Evolutionary conservation across 1,140 invertebrate species (phyloP), one percentile per base, ranked within the genome.

Genomic region (Ruditapes philippinarum): DNA sequence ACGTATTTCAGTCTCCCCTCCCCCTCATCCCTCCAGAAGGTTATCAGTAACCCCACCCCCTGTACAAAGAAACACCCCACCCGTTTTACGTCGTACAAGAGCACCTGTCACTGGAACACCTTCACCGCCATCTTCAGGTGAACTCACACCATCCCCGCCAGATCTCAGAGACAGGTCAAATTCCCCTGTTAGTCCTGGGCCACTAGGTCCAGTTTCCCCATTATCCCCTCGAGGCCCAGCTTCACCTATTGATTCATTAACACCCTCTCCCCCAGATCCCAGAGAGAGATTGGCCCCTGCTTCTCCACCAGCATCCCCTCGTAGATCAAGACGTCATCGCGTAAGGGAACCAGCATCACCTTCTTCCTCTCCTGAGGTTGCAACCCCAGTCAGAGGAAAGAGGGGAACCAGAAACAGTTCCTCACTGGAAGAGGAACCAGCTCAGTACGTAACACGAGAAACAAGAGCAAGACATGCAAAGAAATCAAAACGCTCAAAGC

Each of bases 81-180:
- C 74, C 49, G 85, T 88, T 11, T 33, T 88, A 36, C 51, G 74
- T 17, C 51, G 74, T n/a, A 65, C 51, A 11, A 79, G 76, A 70
- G 54, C 45, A 0, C 85, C 65, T 14, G 40, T 70, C 14, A 38
- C 73, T 38, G 57, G 70, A 7, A 88, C 85, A 4, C 85, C 85
- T 25, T 88, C 85, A 12, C 85, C 85, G 5, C 85, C 85, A 70
- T 88, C 85, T 17, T 88, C 85, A 3, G 85, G 85, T 25, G 85
- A 88, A 51, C 85, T 88, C 0, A 88, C 85, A 19, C 85, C 85
- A 28, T 88, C 85, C 14, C 85, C 85, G 9, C 85, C 85, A 51
- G 85, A 88, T 49, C 42, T 88, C 9, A 38, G 85, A 31, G 76
- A 36, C 17, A 36, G 60, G 11, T 73, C 85, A 25, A 51, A 19